These are phyloP conservation scores for Amazona vittata DNA, from an alignment of 2,113 vertebrate species.

Conservation along the genomic window DNA sequence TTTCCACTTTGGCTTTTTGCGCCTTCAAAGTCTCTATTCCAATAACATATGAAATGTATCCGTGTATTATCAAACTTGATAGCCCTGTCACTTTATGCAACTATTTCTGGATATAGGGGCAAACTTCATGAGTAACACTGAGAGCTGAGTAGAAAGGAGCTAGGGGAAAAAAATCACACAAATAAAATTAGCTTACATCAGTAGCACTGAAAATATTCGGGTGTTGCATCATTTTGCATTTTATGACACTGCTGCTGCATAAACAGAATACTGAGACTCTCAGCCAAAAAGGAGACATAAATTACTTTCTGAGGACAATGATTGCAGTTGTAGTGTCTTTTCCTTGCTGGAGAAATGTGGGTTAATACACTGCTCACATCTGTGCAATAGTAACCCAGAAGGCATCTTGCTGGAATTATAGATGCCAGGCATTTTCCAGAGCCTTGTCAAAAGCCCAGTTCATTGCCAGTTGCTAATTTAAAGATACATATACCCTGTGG, in stretches of 20 bases:
- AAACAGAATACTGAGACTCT: not conserved
- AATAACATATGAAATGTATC: not conserved
- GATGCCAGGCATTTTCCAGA: slow-evolving; percentile 20
- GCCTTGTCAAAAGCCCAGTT: not conserved
- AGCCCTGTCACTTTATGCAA: not conserved
- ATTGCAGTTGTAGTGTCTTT: not conserved
- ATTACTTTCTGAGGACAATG: not conserved
- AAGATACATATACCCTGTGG: not conserved
- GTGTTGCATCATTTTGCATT: not conserved
- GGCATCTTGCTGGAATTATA: slow-evolving; percentile 4
- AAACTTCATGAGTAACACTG: not conserved
- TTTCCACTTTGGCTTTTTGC: not conserved
- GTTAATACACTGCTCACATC: not conserved
- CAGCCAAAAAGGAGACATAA: not conserved
- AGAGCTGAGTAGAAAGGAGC: not conserved
- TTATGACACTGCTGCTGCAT: not conserved
- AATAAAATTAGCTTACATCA: not conserved
- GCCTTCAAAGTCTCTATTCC: not conserved
- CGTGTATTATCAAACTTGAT: not conserved
- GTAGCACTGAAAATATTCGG: not conserved
- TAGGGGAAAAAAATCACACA: not conserved
- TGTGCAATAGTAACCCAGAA: slow-evolving; percentile 31
- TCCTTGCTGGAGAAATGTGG: not conserved
- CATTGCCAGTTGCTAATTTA: not conserved
- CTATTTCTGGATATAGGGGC: not conserved